A percentile compares a stretch with the other conserved stretches of the same genome.
Conservation (phyloP, 1,140 invertebrate genomes). For the Trichonephila clavipes region DNA sequence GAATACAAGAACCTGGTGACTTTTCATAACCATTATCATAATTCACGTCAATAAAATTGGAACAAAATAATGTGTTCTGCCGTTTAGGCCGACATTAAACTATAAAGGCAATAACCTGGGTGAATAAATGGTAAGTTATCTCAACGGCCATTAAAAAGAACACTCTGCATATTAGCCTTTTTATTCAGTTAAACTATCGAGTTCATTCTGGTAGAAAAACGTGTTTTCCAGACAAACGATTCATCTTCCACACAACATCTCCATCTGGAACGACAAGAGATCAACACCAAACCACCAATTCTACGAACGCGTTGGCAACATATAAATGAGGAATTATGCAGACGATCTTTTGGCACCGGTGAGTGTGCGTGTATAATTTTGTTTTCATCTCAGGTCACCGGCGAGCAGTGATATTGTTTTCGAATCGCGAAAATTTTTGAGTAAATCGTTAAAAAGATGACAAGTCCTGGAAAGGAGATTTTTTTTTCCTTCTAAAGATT, state of each 20-base stretch:
- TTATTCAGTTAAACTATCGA: slow-evolving; percentile 11
- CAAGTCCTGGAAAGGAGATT: not conserved
- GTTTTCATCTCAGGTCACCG: not conserved
- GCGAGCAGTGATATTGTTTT: slow-evolving; percentile 21
- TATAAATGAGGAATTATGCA: slow-evolving; percentile 44
- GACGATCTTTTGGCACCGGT: not conserved
- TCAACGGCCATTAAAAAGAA: slow-evolving; percentile 10
- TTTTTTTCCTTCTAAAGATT: no score
- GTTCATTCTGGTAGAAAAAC: slow-evolving; percentile 41
- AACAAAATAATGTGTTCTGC: slow-evolving; percentile 55
- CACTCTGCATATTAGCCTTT: slow-evolving; percentile 3
- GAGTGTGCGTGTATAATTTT: slow-evolving; percentile 8
- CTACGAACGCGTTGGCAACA: not conserved
- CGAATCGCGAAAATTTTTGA: not conserved
- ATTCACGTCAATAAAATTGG: slow-evolving; percentile 63
- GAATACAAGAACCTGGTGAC: slow-evolving; percentile 29
- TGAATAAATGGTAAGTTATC: slow-evolving; percentile 16
- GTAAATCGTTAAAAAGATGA: not conserved
- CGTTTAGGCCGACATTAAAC: slow-evolving; percentile 46
- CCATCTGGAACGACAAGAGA: slow-evolving; percentile 21
- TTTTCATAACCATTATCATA: slow-evolving; percentile 60
- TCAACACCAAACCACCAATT: slow-evolving; percentile 34
- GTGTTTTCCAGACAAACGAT: slow-evolving; percentile 34
- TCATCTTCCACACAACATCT: slow-evolving; percentile 31
- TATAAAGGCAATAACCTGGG: slow-evolving; percentile 57